phyloP scores from a whole-genome alignment of 2,888 invertebrate species.

The Nineta flava region DNA sequence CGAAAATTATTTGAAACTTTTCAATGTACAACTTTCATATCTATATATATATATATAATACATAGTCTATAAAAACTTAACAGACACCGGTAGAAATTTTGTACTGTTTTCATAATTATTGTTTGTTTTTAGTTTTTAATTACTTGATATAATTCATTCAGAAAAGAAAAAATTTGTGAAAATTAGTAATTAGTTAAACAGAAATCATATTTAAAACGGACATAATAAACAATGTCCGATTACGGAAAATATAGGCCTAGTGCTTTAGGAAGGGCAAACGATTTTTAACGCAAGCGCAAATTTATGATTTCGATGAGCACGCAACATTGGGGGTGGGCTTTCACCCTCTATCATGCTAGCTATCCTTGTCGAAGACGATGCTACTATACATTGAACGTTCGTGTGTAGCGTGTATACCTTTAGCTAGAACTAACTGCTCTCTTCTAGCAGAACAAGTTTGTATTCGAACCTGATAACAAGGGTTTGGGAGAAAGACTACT shows the following conservation, averaged over 20 bases:
- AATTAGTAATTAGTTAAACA: too few species aligned
- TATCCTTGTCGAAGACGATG: neutral
- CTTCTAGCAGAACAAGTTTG: slow-evolving; percentile 3
- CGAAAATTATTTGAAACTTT: too few species aligned
- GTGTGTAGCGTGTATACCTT: neutral
- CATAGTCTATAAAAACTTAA: too few species aligned
- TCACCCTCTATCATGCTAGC: neutral
- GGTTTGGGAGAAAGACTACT: neutral
- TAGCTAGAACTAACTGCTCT: too few species aligned
- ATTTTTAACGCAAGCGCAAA: slow-evolving; percentile 1
- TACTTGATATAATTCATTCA: too few species aligned
- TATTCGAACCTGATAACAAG: neutral
- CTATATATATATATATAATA: too few species aligned
- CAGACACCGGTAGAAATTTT: neutral
- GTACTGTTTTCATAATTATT: too few species aligned
- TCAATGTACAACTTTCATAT: too few species aligned
- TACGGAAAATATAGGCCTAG: neutral
- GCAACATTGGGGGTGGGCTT: slow-evolving; percentile 3
- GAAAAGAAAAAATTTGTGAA: too few species aligned
- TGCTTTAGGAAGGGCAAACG: slow-evolving; percentile 5
- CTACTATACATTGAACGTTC: neutral
- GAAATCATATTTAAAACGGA: too few species aligned
- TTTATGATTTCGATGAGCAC: neutral
- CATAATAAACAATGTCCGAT: neutral
- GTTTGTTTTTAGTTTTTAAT: too few species aligned